These are phyloP conservation scores for Catostomus latipinnis DNA, from an alignment of 2,797 vertebrate genomes.

Conservation along the genomic window DNA sequence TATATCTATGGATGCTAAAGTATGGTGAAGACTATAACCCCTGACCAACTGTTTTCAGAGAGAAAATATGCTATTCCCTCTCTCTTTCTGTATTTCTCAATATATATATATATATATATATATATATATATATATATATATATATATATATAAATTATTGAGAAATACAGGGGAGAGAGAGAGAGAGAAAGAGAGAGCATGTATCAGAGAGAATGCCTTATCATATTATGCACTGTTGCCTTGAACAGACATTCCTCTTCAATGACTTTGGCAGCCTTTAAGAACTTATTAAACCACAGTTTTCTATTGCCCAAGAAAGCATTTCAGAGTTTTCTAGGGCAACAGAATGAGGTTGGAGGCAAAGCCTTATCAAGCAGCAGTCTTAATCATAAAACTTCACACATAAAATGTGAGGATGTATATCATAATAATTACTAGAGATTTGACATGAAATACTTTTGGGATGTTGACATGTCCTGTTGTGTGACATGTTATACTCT, in stretches of 20 bases:
- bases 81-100: too few species aligned
- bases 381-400: slow-evolving; percentile 28
- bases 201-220: slow-evolving; percentile 52
- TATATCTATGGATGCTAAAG: slow-evolving; percentile 60
- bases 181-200: too few species aligned
- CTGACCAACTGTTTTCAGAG: slow-evolving; percentile 18
- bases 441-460: too few species aligned
- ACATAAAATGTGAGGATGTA: slow-evolving; percentile 27
- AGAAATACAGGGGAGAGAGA: neutral
- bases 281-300: slow-evolving; percentile 74
- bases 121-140: too few species aligned
- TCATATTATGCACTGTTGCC: slow-evolving; percentile 69
- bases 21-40: slow-evolving; percentile 40
- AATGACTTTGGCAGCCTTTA: slow-evolving; percentile 75
- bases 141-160: too few species aligned
- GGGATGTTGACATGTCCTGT: too few species aligned
- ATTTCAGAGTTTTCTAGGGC: slow-evolving; percentile 24
- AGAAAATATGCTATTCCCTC: slow-evolving; percentile 15
- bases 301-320: slow-evolving; percentile 68
- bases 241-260: slow-evolving; percentile 70
- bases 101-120: too few species aligned
- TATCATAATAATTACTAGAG: too few species aligned
- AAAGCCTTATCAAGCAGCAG: slow-evolving; percentile 16
- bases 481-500: too few species aligned
- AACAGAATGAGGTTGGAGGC: slow-evolving; percentile 29